A percentile compares a stretch with the other conserved stretches of the same genome.
These are phyloP conservation scores for Lamprotornis superbus DNA, from an alignment of 2,113 vertebrate species.

Conservation along the genomic window DNA sequence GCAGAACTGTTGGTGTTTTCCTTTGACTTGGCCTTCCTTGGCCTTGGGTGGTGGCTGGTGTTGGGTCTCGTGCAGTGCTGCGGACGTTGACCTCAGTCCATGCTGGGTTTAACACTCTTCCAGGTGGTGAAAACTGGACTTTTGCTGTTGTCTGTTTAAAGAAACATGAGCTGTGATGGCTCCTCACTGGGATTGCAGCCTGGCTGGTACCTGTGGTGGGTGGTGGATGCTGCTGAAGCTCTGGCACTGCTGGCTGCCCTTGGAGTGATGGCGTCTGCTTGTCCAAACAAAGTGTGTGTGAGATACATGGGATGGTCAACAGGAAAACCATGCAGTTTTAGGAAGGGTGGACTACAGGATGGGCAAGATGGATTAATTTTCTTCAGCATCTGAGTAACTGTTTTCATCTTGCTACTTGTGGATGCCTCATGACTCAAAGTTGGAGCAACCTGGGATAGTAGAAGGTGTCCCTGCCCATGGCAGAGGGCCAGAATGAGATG, in stretches of 20 bases:
- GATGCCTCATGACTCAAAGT: not conserved
- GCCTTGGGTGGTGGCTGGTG: not conserved
- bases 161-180: fast-evolving
- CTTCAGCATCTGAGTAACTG: not conserved
- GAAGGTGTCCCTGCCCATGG: not conserved
- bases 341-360: not conserved
- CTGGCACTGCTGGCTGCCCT: fast-evolving
- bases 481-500: not conserved
- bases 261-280: fast-evolving
- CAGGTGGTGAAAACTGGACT: not conserved
- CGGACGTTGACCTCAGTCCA: fast-evolving
- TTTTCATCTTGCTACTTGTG: not conserved
- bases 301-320: not conserved
- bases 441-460: not conserved
- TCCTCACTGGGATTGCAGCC: fast-evolving
- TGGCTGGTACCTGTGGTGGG: not conserved
- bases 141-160: not conserved
- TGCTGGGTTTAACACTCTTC: not conserved
- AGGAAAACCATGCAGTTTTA: not conserved
- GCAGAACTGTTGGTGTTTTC: not conserved
- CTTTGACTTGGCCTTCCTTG: not conserved
- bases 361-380: not conserved
- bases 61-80: not conserved
- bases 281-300: not conserved
- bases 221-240: not conserved